phyloP scores from a whole-genome alignment of 2,797 vertebrate genomes.

The Dromococcyx pavoninus region DNA sequence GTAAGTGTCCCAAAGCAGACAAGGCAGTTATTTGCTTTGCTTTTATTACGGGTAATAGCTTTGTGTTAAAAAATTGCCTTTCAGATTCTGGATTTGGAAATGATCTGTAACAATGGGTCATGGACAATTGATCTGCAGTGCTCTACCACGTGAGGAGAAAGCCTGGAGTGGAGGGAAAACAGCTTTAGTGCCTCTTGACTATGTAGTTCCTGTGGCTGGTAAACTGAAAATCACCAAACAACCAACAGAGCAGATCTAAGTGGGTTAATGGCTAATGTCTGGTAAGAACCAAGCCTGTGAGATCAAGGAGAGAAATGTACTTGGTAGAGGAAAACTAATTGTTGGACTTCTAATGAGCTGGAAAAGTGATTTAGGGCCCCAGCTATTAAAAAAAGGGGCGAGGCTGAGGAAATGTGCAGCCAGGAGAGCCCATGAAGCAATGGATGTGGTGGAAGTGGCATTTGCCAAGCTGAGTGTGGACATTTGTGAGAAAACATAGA shows the following conservation, averaged over 20 bases:
- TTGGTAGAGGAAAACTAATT: not conserved
- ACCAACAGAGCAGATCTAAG: not conserved
- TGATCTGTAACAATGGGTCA: not conserved
- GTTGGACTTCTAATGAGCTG: not conserved
- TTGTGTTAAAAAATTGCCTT: not conserved
- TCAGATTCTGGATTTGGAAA: not conserved
- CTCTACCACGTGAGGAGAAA: not conserved
- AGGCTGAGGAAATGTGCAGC: not conserved
- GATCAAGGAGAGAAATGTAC: not conserved
- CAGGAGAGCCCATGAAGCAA: not conserved
- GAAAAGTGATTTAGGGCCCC: not conserved
- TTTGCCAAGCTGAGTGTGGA: not conserved
- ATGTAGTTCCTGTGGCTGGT: not conserved
- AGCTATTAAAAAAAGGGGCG: not conserved
- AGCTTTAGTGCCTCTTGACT: not conserved
- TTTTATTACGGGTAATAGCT: not conserved
- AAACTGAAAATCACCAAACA: not conserved
- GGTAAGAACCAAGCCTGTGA: not conserved
- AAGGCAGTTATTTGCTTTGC: not conserved
- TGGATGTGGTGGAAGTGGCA: not conserved
- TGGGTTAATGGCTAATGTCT: not conserved
- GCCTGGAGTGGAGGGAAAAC: not conserved
- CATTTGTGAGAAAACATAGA: not conserved
- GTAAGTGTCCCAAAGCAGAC: not conserved
- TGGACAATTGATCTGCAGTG: not conserved